Percentiles rank a stretch among this genome's conserved stretches.
Evolutionary conservation across 2,113 vertebrate species (phyloP).

Genomic region (Gallinago jamesoni): DNA sequence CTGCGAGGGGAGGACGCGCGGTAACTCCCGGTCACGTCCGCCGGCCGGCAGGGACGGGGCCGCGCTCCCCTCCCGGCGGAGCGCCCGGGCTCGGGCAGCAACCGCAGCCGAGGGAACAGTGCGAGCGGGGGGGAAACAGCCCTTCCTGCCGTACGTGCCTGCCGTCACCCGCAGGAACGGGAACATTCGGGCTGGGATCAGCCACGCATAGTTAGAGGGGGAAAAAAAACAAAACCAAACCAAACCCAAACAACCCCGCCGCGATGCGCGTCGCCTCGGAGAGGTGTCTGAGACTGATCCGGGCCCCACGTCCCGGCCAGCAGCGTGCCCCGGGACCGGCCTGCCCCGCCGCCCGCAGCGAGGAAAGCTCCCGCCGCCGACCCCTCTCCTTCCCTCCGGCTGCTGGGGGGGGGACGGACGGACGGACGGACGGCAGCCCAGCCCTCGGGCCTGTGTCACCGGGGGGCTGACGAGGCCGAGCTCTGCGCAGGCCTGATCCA

Average conservation of each 20-base stretch:
- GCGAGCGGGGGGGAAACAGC: neutral
- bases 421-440: neutral
- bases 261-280: neutral
- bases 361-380: too few species aligned
- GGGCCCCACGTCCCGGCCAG: neutral
- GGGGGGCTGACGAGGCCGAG: neutral
- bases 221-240: neutral
- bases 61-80: neutral
- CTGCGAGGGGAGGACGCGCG: neutral
- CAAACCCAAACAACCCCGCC: neutral
- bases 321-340: neutral
- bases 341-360: too few species aligned
- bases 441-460: neutral
- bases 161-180: neutral
- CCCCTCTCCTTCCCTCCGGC: neutral
- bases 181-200: neutral
- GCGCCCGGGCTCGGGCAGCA: neutral
- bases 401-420: too few species aligned
- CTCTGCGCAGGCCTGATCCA: neutral
- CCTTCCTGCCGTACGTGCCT: neutral
- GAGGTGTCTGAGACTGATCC: neutral
- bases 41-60: neutral
- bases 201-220: neutral
- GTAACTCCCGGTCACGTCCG: neutral
- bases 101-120: neutral